These are phyloP conservation scores for Celastrina argiolus DNA, from an alignment of 2,888 invertebrate genomes.

Conservation along the genomic window DNA sequence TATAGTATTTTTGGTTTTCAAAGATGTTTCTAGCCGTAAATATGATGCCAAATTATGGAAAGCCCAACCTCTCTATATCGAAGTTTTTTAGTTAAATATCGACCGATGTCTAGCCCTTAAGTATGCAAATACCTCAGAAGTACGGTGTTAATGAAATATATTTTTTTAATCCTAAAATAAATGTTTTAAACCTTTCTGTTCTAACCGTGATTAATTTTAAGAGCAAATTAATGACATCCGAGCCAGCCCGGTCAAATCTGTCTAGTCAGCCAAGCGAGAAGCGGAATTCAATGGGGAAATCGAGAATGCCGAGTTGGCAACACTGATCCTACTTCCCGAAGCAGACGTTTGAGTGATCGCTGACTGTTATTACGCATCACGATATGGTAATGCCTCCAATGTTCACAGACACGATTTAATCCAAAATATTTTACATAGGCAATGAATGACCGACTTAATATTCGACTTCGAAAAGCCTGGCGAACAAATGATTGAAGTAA, in stretches of 20 bases:
- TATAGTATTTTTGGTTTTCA: no score
- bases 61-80: no score
- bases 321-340: conserved; percentile 34
- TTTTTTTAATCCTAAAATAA: no score
- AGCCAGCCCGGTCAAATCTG: neutral
- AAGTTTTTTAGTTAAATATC: no score
- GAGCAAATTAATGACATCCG: neutral
- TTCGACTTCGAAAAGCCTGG: neutral
- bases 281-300: neutral
- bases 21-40: no score
- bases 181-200: no score
- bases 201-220: neutral
- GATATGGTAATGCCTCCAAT: conserved; percentile 22
- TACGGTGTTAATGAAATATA: no score
- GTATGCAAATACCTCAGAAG: no score
- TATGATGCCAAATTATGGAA: no score
- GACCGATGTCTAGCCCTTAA: no score
- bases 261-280: neutral
- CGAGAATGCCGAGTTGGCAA: neutral
- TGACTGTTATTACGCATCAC: conserved; percentile 27
- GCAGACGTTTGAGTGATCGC: conserved; percentile 32
- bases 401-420: neutral
- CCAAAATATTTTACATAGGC: neutral
- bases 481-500: no score
- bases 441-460: neutral